Percentiles rank a stretch among this genome's conserved stretches.
phyloP scores from a whole-genome alignment of 2,113 vertebrate species.

The Syngnathoides biaculeatus region DNA sequence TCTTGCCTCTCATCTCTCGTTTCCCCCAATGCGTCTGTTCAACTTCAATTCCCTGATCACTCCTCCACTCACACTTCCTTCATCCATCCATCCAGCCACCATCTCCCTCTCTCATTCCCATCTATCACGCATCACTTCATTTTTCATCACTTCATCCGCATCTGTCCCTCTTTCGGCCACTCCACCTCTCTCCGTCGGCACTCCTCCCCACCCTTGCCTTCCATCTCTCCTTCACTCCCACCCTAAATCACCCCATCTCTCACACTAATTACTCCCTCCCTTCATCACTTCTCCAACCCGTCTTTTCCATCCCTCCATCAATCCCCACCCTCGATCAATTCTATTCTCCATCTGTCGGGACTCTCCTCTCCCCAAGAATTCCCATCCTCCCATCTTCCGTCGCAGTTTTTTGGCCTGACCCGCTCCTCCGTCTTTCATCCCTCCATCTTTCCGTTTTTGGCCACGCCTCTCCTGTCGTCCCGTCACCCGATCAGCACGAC shows the following conservation, averaged over 20 bases:
- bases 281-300: not conserved
- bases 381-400: not conserved
- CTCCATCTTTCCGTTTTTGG: not conserved
- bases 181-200: not conserved
- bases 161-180: not conserved
- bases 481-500: not conserved
- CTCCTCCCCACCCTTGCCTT: not conserved
- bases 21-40: not conserved
- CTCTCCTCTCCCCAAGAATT: too few species aligned
- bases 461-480: not conserved
- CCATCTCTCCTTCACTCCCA: not conserved
- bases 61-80: not conserved
- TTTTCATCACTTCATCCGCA: not conserved
- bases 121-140: not conserved
- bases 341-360: not conserved
- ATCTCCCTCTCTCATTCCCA: not conserved
- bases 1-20: not conserved
- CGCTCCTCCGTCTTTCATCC: not conserved
- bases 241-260: not conserved
- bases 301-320: not conserved
- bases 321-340: not conserved
- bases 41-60: not conserved
- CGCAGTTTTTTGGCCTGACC: too few species aligned
- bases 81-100: not conserved
- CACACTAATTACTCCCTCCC: not conserved